Base-by-base conservation (phyloP, 2,888 invertebrate genomes). In the Sminthurinus aureus region DNA sequence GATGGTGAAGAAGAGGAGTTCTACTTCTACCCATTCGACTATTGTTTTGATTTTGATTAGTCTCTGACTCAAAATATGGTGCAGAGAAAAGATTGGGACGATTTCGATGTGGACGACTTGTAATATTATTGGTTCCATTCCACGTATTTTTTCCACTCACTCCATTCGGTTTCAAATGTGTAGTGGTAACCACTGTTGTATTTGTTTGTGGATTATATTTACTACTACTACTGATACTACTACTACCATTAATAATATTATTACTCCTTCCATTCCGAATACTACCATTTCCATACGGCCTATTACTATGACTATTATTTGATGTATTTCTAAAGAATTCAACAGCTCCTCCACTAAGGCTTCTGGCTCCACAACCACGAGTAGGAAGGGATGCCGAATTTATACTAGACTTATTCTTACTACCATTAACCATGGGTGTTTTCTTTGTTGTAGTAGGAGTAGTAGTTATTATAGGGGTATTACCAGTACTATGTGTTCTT, bases 121-220 rank as follows among this genome's bases (percentile, higher is more conserved):
- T 22, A 11, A 12, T n/a, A 8, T 85, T 58, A 12, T 87, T 86
- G 8, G 86, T 74, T 11, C 88, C 88, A 74, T 87, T 88, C 88
- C 88, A 88, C 0, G 88, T 88, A 69, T 88, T 88, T 81, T 88
- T 88, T 0, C 88, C 88, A 8, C 75, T 67, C 22, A 51, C 6
- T 50, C 81, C 24, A 26, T 15, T 18, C 22, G 20, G 64, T 64
- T 13, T 50, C 15, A 58, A 22, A n/a, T 18, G 67, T 20, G 20
- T n/a, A 0, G 11, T 24, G 13, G 85, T 52, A 11, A 86, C n/a
- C n/a, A n/a, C 85, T 8, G 85, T 75, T 13, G 87, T 87, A 73
- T 87, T 88, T 87, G 87, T 88, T 1, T 38, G 38, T 1, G 88
- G 88, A 69, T 88, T 88, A 80, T 88, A 88, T 1, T 87, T 87